These are phyloP conservation scores for Lepidurus arcticus DNA, from an alignment of 1,140 invertebrate species.

Conservation along the genomic window DNA sequence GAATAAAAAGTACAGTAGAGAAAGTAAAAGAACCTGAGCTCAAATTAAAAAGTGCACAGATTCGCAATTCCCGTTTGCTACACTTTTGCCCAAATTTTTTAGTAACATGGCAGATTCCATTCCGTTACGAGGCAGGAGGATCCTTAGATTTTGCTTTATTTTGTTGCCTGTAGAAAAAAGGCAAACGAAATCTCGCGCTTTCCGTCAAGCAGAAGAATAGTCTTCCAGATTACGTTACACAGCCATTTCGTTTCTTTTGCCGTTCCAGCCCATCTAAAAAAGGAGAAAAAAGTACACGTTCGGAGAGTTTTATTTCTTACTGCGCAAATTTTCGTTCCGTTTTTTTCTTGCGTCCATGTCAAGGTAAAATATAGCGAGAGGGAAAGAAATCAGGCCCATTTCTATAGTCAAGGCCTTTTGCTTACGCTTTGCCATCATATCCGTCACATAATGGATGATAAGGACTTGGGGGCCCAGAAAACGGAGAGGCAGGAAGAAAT, in stretches of 20 bases:
- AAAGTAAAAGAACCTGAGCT: no score
- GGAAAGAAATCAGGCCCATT: neutral
- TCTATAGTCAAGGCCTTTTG: neutral
- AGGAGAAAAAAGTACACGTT: neutral
- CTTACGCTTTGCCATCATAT: constrained; percentile 9
- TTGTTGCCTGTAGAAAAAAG: neutral
- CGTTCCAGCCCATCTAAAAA: neutral
- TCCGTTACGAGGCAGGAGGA: no score
- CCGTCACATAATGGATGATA: constrained; percentile 12
- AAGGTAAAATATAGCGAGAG: neutral
- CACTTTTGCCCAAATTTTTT: no score
- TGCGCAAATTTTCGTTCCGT: neutral
- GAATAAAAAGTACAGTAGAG: no score
- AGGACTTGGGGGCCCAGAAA: neutral
- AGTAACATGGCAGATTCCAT: no score
- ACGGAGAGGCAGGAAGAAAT: neutral
- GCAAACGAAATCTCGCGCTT: neutral
- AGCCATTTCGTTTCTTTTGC: neutral
- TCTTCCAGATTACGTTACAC: constrained; percentile 6
- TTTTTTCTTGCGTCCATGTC: neutral
- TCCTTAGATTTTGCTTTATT: no score
- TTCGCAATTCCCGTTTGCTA: no score
- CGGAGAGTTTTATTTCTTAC: neutral
- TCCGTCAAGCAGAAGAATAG: neutral
- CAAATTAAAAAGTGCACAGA: no score